Conservation (phyloP, 2,888 invertebrate genomes). For the Cheilosia soror region DNA sequence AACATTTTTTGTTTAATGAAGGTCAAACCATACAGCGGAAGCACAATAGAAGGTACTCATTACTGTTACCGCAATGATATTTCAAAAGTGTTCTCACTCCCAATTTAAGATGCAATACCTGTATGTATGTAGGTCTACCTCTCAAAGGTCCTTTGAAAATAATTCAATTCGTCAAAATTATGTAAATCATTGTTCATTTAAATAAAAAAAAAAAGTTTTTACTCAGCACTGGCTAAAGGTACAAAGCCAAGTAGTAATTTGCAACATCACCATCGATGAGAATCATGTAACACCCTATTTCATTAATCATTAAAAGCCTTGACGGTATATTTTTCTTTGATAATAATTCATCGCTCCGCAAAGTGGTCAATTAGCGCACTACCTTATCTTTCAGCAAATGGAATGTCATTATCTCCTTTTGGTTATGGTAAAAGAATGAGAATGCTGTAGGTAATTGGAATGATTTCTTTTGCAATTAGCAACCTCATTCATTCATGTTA, state of each 20-base stretch:
- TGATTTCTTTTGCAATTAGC: constrained; percentile 27
- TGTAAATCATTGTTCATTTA: too few species aligned
- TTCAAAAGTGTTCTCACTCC: too few species aligned
- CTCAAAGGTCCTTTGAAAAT: too few species aligned
- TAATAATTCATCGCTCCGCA: constrained; percentile 32
- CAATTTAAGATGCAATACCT: too few species aligned
- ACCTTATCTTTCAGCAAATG: constrained; percentile 35
- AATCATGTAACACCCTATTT: constrained; percentile 1
- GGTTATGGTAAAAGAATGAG: constrained; percentile 25
- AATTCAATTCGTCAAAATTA: too few species aligned
- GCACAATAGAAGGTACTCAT: too few species aligned
- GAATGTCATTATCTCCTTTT: constrained; percentile 30
- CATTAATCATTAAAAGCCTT: constrained; percentile 20
- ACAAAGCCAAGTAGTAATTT: background rate
- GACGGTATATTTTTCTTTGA: constrained; percentile 2
- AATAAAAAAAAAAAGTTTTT: too few species aligned
- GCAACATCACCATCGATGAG: constrained; percentile 9
- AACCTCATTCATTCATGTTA: constrained; percentile 22
- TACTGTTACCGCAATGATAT: too few species aligned
- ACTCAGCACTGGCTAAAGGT: too few species aligned
- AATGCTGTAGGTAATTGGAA: constrained; percentile 2
- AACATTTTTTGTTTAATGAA: too few species aligned
- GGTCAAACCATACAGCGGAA: too few species aligned
- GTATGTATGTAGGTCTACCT: too few species aligned
- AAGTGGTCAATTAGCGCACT: constrained; percentile 47